Conservation (phyloP, 2,113 vertebrate species). For the Cottus gobio region DNA sequence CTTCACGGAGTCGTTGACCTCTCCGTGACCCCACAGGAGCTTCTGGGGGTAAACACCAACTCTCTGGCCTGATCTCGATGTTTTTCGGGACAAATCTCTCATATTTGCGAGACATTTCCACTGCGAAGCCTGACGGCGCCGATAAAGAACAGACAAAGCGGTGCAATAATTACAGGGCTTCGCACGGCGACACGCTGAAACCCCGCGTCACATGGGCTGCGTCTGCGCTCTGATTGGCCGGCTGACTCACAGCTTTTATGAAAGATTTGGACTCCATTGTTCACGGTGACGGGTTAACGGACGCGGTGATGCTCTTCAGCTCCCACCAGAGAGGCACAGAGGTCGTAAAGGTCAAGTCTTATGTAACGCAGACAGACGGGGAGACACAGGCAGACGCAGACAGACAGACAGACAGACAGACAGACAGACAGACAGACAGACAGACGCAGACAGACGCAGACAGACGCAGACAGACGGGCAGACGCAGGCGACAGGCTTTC, state of each 20-base stretch:
- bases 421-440: too few relatives aligned
- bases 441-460: too few relatives aligned
- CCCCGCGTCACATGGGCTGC: constrained; percentile 37
- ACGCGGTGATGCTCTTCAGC: constrained; percentile 16
- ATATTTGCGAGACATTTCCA: constrained; percentile 27
- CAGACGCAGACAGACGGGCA: too few relatives aligned
- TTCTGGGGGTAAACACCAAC: too few relatives aligned
- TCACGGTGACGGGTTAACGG: constrained; percentile 54
- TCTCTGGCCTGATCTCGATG: neutral
- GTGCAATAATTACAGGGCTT: constrained; percentile 41
- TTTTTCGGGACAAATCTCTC: neutral
- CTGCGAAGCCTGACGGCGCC: constrained; percentile 33
- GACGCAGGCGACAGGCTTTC: too few relatives aligned
- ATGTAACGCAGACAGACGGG: neutral
- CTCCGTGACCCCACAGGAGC: too few relatives aligned
- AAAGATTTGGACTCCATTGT: constrained; percentile 59
- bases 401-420: too few relatives aligned
- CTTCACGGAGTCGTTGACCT: too few relatives aligned
- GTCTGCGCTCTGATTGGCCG: constrained; percentile 65
- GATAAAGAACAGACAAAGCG: constrained; percentile 58
- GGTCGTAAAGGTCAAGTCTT: constrained; percentile 26
- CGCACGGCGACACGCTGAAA: constrained; percentile 39
- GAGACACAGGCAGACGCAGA: neutral
- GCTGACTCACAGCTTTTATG: constrained; percentile 62
- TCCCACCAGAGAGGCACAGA: constrained; percentile 4